A percentile compares a stretch with the other conserved stretches of the same genome.
Conservation (phyloP, 2,113 vertebrate genomes). For the Suncus etruscus region DNA sequence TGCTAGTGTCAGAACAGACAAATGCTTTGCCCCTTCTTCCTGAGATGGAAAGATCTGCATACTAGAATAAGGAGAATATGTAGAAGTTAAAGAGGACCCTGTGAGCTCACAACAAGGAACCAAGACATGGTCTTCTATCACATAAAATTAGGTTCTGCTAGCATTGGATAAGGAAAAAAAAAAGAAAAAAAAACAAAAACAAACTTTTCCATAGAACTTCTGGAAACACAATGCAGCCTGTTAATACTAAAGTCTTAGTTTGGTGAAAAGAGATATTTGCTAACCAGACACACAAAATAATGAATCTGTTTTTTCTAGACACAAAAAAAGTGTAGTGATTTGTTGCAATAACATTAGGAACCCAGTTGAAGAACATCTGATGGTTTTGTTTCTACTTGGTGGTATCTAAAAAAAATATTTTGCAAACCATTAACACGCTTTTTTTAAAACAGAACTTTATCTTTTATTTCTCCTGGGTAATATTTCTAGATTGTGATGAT, state of each 20-base stretch:
- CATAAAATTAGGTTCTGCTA: background rate
- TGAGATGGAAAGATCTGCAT: background rate
- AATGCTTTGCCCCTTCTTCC: accelerated
- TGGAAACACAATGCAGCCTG: too few relatives aligned
- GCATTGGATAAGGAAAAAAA: background rate
- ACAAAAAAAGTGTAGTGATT: background rate
- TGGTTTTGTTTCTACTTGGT: background rate
- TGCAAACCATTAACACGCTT: background rate
- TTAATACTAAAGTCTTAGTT: too few relatives aligned
- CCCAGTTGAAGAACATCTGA: background rate
- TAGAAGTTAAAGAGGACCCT: background rate
- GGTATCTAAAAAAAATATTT: background rate
- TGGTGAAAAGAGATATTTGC: background rate
- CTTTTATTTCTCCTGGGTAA: background rate
- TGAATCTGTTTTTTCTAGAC: background rate
- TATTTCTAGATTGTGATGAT: background rate
- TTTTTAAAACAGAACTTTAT: background rate
- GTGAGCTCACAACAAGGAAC: background rate
- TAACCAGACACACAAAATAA: background rate
- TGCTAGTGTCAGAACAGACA: background rate
- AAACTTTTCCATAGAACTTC: background rate
- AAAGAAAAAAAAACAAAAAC: background rate
- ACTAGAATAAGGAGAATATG: background rate
- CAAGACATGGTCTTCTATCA: background rate
- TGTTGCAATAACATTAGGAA: background rate